Evolutionary conservation across 2,113 vertebrate species (phyloP).

Genomic region (Recurvirostra avosetta): DNA sequence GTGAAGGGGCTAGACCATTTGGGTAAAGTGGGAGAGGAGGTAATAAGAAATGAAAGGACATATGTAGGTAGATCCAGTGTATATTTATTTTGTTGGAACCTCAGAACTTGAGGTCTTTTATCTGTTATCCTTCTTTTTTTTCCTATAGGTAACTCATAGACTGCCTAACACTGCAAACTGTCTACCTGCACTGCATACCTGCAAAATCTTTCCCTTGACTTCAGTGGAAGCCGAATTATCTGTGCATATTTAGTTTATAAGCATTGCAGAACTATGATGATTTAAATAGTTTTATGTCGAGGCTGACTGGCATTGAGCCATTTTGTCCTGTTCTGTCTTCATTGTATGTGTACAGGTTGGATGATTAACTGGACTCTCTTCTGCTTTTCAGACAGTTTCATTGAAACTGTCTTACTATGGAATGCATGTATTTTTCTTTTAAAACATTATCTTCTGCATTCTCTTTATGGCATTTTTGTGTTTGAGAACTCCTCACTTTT

Average conservation of each 20-base stretch:
- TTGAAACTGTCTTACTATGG: background rate
- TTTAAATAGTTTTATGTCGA: background rate
- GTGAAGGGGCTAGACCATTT: background rate
- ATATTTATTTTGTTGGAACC: background rate
- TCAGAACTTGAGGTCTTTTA: background rate
- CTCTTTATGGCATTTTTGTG: background rate
- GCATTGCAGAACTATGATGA: background rate
- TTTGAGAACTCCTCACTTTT: background rate
- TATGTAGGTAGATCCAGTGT: background rate
- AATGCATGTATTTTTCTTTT: background rate
- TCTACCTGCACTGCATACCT: background rate
- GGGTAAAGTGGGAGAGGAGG: background rate
- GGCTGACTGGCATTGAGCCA: background rate
- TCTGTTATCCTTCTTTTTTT: background rate
- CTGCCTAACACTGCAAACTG: background rate
- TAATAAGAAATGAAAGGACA: background rate
- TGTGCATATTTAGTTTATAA: background rate
- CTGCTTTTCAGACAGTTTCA: background rate
- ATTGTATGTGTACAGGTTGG: background rate
- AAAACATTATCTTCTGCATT: background rate
- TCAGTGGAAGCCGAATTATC: background rate
- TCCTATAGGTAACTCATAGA: background rate
- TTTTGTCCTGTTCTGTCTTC: background rate
- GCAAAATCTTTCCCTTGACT: background rate
- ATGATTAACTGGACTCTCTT: background rate